Evolutionary conservation across 2,113 vertebrate genomes (phyloP).

Genomic region (Tetraodon nigroviridis): DNA sequence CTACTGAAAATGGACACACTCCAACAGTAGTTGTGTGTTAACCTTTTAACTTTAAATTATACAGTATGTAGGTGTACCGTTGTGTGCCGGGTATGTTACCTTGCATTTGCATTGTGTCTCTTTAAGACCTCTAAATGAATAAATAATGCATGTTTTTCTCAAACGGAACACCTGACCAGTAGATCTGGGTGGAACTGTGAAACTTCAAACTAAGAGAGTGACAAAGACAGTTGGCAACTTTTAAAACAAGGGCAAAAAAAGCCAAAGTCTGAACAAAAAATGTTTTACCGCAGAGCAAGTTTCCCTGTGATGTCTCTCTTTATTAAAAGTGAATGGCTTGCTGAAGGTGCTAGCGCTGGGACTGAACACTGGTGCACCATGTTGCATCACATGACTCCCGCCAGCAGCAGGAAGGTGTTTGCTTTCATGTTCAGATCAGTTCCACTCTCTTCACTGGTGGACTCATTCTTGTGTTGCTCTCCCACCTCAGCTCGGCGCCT

Average conservation of each 20-base stretch:
- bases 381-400: constrained; percentile 37
- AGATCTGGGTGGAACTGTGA: constrained; percentile 9
- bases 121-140: no score
- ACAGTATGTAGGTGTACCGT: no score
- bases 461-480: constrained; percentile 33
- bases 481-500: constrained; percentile 9
- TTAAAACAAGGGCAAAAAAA: not conserved
- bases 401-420: constrained; percentile 49
- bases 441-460: constrained; percentile 12
- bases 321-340: no score
- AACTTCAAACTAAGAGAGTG: not conserved
- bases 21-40: not conserved
- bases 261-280: not conserved
- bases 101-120: no score
- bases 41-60: not conserved
- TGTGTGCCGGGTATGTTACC: no score
- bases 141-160: constrained; percentile 11
- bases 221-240: not conserved
- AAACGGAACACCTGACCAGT: constrained; percentile 15
- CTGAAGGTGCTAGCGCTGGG: constrained; percentile 11
- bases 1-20: not conserved
- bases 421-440: constrained; percentile 50
- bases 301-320: no score
- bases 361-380: constrained; percentile 13
- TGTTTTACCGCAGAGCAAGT: not conserved